Conservation (phyloP, 2,113 vertebrate species). For the Harpagus bidentatus region DNA sequence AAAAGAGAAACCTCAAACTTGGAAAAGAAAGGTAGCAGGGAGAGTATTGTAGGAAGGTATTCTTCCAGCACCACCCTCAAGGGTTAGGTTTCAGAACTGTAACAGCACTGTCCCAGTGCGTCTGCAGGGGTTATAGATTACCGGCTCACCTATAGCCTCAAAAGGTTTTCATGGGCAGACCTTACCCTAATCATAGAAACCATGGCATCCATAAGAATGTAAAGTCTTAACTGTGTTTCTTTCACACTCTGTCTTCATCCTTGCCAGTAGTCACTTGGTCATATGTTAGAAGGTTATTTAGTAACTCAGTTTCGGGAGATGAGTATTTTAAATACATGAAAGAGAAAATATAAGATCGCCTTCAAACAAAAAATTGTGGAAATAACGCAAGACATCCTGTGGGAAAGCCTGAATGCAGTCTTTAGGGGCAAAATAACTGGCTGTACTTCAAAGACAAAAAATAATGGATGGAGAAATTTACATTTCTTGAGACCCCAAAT, state of each 20-base stretch:
- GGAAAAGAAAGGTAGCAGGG: background rate
- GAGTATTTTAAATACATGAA: conserved; percentile 37
- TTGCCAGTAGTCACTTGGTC: background rate
- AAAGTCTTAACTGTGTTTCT: background rate
- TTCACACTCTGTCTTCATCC: background rate
- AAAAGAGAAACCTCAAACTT: background rate
- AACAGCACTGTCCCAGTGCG: background rate
- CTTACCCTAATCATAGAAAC: background rate
- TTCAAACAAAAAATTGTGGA: conserved; percentile 12
- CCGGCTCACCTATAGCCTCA: background rate
- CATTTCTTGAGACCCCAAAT: conserved; percentile 26
- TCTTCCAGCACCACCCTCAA: background rate
- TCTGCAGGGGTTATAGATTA: background rate
- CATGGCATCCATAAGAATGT: background rate
- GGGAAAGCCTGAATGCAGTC: conserved; percentile 36
- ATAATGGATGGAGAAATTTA: conserved; percentile 36
- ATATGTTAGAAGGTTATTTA: background rate
- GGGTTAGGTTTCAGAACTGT: background rate
- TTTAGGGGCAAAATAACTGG: conserved; percentile 34
- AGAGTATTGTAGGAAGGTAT: background rate
- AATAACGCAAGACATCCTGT: conserved; percentile 9
- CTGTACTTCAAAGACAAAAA: conserved; percentile 54
- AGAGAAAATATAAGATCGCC: background rate
- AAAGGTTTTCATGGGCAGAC: background rate
- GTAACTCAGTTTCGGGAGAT: background rate